These are phyloP conservation scores for Setipinna tenuifilis DNA, from an alignment of 2,797 vertebrate genomes.

Conservation along the genomic window DNA sequence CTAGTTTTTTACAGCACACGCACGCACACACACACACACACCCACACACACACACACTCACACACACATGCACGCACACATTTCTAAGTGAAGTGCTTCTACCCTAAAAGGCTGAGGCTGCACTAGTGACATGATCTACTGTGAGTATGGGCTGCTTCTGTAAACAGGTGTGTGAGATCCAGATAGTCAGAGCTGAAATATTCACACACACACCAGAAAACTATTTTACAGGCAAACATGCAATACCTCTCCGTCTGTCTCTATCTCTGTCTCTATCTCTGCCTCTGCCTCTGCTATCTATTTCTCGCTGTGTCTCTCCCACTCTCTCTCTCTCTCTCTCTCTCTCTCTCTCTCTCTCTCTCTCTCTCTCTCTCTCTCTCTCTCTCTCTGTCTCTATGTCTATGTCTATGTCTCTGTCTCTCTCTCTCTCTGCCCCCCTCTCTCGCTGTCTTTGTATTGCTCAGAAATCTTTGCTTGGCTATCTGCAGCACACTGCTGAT, in stretches of 20 bases:
- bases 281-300: no score
- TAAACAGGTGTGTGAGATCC: background rate
- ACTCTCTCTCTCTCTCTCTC: no score
- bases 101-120: background rate
- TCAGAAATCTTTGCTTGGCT: background rate
- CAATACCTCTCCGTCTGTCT: background rate
- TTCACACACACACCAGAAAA: background rate
- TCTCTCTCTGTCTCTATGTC: no score
- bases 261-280: no score
- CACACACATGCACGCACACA: background rate
- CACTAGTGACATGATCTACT: background rate
- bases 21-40: background rate
- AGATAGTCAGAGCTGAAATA: background rate
- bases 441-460: background rate
- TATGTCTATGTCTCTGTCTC: no score
- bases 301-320: no score
- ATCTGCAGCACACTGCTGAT: background rate
- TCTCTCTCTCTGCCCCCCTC: no score
- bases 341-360: no score
- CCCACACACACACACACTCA: background rate
- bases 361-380: background rate
- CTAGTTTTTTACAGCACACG: no score
- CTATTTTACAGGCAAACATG: background rate
- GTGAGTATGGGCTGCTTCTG: background rate
- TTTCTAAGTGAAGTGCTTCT: background rate